Evolutionary conservation across 2,888 invertebrate species (phyloP).

Genomic region (Lochmaea capreae): DNA sequence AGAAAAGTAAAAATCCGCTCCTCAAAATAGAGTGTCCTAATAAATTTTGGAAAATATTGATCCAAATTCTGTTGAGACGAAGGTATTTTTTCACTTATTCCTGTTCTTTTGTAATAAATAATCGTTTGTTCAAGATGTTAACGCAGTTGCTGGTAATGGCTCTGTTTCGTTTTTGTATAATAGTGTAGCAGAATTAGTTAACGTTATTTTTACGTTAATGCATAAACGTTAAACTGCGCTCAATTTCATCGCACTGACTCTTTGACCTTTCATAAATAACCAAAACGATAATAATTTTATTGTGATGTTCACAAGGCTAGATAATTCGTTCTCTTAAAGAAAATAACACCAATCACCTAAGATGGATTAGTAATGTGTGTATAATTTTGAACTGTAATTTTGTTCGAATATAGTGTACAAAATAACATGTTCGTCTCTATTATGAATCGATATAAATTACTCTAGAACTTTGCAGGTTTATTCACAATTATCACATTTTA

Average conservation of each 20-base stretch:
- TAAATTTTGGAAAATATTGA: too few species aligned
- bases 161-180: background rate
- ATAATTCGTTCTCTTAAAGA: slow-evolving; percentile 37
- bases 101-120: too few species aligned
- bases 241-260: slow-evolving; percentile 24
- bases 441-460: slow-evolving; percentile 33
- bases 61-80: too few species aligned
- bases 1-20: too few species aligned
- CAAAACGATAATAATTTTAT: slow-evolving; percentile 27
- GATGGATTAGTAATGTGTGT: slow-evolving; percentile 39
- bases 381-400: slow-evolving; percentile 42
- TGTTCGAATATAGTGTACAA: slow-evolving; percentile 35
- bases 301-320: slow-evolving; percentile 39
- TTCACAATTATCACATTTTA: slow-evolving; percentile 36
- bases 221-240: slow-evolving; percentile 13
- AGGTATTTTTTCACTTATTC: too few species aligned
- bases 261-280: slow-evolving; percentile 38
- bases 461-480: slow-evolving; percentile 28
- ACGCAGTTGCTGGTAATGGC: too few species aligned
- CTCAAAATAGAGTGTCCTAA: too few species aligned
- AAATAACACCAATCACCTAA: slow-evolving; percentile 41
- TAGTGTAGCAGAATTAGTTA: background rate
- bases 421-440: slow-evolving; percentile 39
- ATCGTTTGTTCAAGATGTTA: too few species aligned
- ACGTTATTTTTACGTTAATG: background rate